Evolutionary conservation across 2,888 invertebrate species (phyloP), one percentile per base, ranked within the genome.

Genomic region (Alsophila aescularia): DNA sequence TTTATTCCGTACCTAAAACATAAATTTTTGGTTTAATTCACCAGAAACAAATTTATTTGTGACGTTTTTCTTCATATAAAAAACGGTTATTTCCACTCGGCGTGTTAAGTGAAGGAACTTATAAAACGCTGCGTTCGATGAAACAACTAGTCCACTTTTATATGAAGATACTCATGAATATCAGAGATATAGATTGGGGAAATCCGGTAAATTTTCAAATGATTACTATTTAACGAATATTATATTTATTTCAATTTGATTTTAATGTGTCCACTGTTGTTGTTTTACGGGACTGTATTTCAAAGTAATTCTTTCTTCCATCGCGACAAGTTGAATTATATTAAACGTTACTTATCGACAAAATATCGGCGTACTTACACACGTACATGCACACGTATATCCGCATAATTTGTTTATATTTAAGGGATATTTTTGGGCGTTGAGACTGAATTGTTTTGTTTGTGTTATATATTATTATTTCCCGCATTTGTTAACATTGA

Each of bases 381-480:
- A 79, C 75, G 77, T 80, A 77, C 65, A 72, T 76, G 77, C 75
- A 77, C 75, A 79, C 81, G 72, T 73, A 66, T 69, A 75, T 67
- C 66, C 61, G 62, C 64, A 48, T 56, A 31, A 47, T 47, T 86
- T 87, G 86, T 77, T 77, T 83, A 81, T 79, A 60, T 48, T 59
- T 62, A 56, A 60, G 65, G 60, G 51, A 74, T 81, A 78, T 85
- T 88, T 79, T 90, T 83, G 82, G 87, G 85, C 85, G 90, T 90
- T 90, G 90, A 90, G 91, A 91, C 90, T 91, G 91, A 90, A 81
- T 90, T 90, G 89, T 90, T 90, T 90, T 90, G 90, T 90, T 90
- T 89, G 83, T 88, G 87, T 90, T 90, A 86, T 88, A 80, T 83
- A 83, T 84, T 81, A 88, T 89, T 89, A 88, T 88, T 89, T 89